Evolutionary conservation across 2,113 vertebrate species (phyloP).

Genomic region (Hippocampus abdominalis): DNA sequence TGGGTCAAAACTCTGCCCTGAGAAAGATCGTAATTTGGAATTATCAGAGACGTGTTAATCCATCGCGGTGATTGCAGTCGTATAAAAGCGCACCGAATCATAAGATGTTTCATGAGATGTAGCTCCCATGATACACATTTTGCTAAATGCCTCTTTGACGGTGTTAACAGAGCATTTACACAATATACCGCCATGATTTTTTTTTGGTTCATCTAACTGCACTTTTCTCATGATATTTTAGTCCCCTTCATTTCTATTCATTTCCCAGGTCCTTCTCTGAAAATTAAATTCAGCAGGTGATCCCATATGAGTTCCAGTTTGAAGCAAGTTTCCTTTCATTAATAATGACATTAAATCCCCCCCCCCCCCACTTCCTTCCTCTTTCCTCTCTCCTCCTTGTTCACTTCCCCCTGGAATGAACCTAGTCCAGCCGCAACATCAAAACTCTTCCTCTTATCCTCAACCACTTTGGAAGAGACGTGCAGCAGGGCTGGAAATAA

Average conservation of each 20-base stretch:
- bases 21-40: neutral
- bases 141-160: neutral
- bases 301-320: constrained; percentile 56
- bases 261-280: constrained; percentile 5
- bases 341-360: constrained; percentile 59
- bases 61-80: neutral
- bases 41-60: no score
- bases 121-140: neutral
- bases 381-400: neutral
- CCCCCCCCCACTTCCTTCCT: constrained; percentile 3
- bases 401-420: constrained; percentile 25
- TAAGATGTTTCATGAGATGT: neutral
- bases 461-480: constrained; percentile 19
- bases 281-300: constrained; percentile 33
- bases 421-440: constrained; percentile 14
- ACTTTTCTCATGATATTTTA: neutral
- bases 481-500: constrained; percentile 26
- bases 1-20: neutral
- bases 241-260: neutral
- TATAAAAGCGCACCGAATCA: neutral
- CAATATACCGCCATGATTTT: neutral
- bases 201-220: neutral
- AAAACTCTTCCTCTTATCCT: constrained; percentile 36
- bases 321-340: constrained; percentile 55
- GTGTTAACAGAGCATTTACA: no score